phyloP scores from a whole-genome alignment of 2,797 vertebrate species.

The Poeciliopsis infans region DNA sequence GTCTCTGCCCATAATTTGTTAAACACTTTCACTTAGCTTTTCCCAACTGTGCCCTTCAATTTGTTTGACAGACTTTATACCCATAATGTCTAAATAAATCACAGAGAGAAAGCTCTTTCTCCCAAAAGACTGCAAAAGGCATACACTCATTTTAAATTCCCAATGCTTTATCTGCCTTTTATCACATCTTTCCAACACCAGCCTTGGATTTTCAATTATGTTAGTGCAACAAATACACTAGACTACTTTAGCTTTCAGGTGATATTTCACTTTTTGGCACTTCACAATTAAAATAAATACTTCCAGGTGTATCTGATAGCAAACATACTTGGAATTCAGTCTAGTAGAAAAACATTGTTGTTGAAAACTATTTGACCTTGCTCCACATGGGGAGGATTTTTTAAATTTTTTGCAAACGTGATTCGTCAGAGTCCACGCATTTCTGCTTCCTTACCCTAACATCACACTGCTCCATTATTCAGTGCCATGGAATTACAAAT shows the following conservation, averaged over 20 bases:
- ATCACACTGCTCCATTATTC: background rate
- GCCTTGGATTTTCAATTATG: background rate
- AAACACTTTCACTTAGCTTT: constrained; percentile 55
- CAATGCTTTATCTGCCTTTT: constrained; percentile 25
- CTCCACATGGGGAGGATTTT: background rate
- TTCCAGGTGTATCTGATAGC: background rate
- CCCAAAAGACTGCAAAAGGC: constrained; percentile 23
- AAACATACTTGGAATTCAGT: background rate
- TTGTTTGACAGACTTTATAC: constrained; percentile 67
- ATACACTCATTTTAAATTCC: constrained; percentile 26
- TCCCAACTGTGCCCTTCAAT: constrained; percentile 63
- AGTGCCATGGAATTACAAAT: background rate
- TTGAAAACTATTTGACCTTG: background rate
- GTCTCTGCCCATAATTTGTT: constrained; percentile 66
- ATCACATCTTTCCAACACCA: constrained; percentile 12
- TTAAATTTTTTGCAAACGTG: background rate
- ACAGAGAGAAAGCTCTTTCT: constrained; percentile 21
- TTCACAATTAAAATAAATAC: background rate
- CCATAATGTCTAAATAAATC: constrained; percentile 57
- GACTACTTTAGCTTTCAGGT: constrained; percentile 3
- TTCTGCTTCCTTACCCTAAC: background rate
- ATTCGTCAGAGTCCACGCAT: background rate
- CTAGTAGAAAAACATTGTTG: background rate
- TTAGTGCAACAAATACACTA: background rate
- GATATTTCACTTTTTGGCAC: background rate